Conservation (phyloP, 1,140 invertebrate genomes). For the Tetragonula clypearis region DNA sequence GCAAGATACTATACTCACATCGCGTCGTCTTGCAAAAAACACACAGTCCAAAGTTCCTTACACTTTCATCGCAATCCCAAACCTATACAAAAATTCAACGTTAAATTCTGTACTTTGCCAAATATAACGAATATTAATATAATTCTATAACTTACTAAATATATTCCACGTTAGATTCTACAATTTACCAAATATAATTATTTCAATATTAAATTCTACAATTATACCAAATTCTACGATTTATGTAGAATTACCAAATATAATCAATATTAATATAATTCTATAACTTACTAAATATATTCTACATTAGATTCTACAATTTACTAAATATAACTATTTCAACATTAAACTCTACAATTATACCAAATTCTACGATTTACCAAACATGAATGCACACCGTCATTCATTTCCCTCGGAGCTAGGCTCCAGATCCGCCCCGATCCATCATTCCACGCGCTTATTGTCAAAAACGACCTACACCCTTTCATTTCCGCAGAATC, state of each 20-base stretch:
- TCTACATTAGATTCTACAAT: not conserved
- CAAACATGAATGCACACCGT: not conserved
- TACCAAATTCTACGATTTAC: not conserved
- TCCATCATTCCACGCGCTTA: not conserved
- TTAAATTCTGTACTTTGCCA: not conserved
- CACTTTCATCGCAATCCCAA: not conserved
- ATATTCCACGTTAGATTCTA: not conserved
- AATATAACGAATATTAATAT: too few relatives aligned
- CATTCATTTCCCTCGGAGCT: not conserved
- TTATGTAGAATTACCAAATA: not conserved
- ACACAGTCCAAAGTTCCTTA: too few relatives aligned
- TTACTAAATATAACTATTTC: not conserved
- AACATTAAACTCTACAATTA: too few relatives aligned
- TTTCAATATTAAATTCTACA: not conserved
- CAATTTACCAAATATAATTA: not conserved
- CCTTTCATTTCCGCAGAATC: not conserved
- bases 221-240: not conserved
- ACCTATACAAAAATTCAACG: not conserved
- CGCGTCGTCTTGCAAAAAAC: too few relatives aligned
- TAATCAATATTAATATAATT: too few relatives aligned
- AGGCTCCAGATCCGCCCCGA: not conserved
- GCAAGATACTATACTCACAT: too few relatives aligned
- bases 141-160: too few relatives aligned
- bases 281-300: not conserved
- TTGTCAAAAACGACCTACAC: not conserved